phyloP scores from a whole-genome alignment of 2,113 vertebrate genomes.

The Limanda limanda region DNA sequence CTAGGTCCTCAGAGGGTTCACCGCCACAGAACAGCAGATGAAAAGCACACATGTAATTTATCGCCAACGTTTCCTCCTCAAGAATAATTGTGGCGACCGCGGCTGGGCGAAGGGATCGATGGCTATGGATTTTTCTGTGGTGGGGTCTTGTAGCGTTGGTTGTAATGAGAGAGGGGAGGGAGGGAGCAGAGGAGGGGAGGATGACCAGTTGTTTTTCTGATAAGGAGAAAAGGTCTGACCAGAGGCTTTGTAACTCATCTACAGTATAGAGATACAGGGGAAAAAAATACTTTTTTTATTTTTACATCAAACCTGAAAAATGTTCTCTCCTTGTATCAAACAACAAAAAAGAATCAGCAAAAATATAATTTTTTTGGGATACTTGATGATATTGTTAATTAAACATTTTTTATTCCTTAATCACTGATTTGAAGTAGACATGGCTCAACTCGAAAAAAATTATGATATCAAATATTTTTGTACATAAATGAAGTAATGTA shows the following conservation, averaged over 20 bases:
- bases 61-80: slow-evolving; percentile 97
- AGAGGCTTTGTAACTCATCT: slow-evolving; percentile 40
- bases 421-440: too few species aligned
- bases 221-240: slow-evolving; percentile 45
- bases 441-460: too few species aligned
- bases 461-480: too few species aligned
- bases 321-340: too few species aligned
- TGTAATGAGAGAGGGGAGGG: slow-evolving; percentile 90
- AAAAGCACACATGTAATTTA: slow-evolving; percentile 99
- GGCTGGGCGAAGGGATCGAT: slow-evolving; percentile 90
- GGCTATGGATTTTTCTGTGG: slow-evolving; percentile 96
- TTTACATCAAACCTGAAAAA: background rate
- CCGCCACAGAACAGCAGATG: slow-evolving; percentile 94
- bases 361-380: too few species aligned
- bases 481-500: too few species aligned
- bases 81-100: slow-evolving; percentile 99
- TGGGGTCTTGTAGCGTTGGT: slow-evolving; percentile 96
- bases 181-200: slow-evolving; percentile 78
- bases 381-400: too few species aligned
- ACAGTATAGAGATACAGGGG: slow-evolving; percentile 25
- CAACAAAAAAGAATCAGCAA: too few species aligned
- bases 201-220: slow-evolving; percentile 76
- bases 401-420: too few species aligned
- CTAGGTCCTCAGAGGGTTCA: slow-evolving; percentile 86
- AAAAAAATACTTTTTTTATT: slow-evolving; percentile 13